Percentiles rank a stretch among this genome's conserved stretches.
These are phyloP conservation scores for Sinocyclocheilus anophthalmus DNA, from an alignment of 2,113 vertebrate species.

Conservation along the genomic window DNA sequence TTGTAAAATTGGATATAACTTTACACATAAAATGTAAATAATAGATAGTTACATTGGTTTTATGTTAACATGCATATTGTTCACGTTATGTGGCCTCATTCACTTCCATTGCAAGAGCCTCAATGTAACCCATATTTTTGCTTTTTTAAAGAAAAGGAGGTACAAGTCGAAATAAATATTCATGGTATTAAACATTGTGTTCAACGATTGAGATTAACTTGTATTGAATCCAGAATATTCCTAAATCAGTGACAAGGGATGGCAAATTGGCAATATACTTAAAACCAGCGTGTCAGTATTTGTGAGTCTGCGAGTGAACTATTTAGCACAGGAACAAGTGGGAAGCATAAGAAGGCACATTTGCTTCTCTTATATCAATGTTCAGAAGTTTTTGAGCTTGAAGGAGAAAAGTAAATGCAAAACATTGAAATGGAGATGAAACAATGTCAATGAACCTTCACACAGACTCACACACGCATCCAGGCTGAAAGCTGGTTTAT, in stretches of 20 bases:
- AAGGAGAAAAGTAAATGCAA: conserved; percentile 11
- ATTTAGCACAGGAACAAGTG: conserved; percentile 3
- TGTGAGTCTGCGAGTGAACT: not conserved
- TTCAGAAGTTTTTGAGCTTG: not conserved
- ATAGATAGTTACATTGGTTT: not conserved
- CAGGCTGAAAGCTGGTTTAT: not conserved
- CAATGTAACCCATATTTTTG: not conserved
- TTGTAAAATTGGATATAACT: not conserved
- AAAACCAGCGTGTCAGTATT: not conserved
- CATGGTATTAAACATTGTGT: not conserved
- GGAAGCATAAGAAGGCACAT: not conserved
- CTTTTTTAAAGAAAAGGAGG: not conserved
- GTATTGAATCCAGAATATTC: not conserved
- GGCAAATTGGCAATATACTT: not conserved
- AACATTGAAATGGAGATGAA: not conserved
- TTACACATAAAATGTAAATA: not conserved
- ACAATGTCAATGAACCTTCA: not conserved
- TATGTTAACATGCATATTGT: not conserved
- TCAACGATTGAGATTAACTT: not conserved
- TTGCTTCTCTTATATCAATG: not conserved
- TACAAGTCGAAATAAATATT: not conserved
- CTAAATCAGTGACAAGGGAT: not conserved
- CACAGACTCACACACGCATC: conserved; percentile 30
- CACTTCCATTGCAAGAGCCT: not conserved
- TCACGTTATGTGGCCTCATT: not conserved